Evolutionary conservation across 1,140 invertebrate genomes (phyloP).

Genomic region (Euglossa dilemma): DNA sequence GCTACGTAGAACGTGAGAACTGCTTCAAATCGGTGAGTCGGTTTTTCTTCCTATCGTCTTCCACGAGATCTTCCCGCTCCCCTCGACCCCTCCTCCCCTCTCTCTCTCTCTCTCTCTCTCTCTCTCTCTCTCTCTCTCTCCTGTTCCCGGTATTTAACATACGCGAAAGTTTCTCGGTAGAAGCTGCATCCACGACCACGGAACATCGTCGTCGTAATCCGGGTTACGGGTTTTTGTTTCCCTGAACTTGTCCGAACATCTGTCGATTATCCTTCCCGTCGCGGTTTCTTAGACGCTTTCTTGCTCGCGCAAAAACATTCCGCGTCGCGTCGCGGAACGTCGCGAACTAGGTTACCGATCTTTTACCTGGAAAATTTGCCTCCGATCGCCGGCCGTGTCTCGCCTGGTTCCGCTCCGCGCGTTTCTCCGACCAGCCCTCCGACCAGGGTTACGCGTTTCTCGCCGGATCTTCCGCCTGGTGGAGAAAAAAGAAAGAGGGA

Average conservation of each 20-base stretch:
- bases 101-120: too few relatives aligned
- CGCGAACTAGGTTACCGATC: conserved; percentile 16
- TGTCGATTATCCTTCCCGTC: neutral
- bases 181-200: neutral
- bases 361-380: conserved; percentile 2
- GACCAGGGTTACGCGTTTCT: neutral
- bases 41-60: neutral
- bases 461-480: too few relatives aligned
- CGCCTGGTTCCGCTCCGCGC: neutral
- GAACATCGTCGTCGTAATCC: conserved; percentile 1
- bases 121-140: too few relatives aligned
- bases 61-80: neutral
- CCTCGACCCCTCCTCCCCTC: too few relatives aligned
- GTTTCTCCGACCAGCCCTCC: neutral
- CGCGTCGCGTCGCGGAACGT: neutral
- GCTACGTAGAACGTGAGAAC: conserved; percentile 29
- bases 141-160: neutral
- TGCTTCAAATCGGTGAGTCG: conserved; percentile 61
- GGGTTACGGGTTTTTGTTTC: neutral
- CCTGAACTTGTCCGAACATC: conserved; percentile 4
- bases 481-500: neutral
- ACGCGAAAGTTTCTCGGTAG: neutral
- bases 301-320: neutral
- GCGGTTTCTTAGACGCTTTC: neutral
- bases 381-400: neutral